Evolutionary conservation across 2,888 invertebrate species (phyloP).

Genomic region (Idaea dimidiata): DNA sequence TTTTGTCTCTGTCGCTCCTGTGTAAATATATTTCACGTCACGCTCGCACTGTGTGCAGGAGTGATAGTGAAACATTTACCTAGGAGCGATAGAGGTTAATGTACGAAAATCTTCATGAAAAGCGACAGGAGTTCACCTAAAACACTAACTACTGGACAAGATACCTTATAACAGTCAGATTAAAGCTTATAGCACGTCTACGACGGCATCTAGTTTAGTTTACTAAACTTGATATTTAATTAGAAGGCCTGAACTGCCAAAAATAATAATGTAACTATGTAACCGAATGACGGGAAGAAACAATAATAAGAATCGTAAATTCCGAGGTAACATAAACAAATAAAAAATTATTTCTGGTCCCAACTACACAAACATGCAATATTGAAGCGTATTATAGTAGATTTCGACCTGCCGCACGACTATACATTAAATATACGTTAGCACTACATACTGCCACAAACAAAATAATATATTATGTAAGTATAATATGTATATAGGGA

Average conservation of each 20-base stretch:
- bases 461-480: slow-evolving; percentile 61
- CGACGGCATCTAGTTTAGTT: slow-evolving; percentile 34
- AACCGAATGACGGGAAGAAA: slow-evolving; percentile 54
- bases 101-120: not conserved
- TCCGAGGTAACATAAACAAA: slow-evolving; percentile 72
- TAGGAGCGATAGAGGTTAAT: not conserved
- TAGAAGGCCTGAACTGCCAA: slow-evolving; percentile 59
- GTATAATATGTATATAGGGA: slow-evolving; percentile 70
- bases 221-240: slow-evolving; percentile 40
- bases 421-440: slow-evolving; percentile 63
- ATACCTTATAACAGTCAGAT: slow-evolving; percentile 56
- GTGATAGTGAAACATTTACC: no score
- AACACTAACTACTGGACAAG: slow-evolving; percentile 44
- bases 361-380: slow-evolving; percentile 74
- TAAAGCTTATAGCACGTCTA: slow-evolving; percentile 50
- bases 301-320: slow-evolving; percentile 63
- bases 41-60: no score
- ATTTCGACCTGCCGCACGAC: slow-evolving; percentile 62
- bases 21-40: no score
- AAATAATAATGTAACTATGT: slow-evolving; percentile 60
- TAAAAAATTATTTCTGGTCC: slow-evolving; percentile 67
- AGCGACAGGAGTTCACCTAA: not conserved
- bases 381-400: slow-evolving; percentile 60
- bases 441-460: slow-evolving; percentile 75
- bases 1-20: no score